Base-by-base conservation (phyloP, 2,797 vertebrate species). In the Graptemys geographica region DNA sequence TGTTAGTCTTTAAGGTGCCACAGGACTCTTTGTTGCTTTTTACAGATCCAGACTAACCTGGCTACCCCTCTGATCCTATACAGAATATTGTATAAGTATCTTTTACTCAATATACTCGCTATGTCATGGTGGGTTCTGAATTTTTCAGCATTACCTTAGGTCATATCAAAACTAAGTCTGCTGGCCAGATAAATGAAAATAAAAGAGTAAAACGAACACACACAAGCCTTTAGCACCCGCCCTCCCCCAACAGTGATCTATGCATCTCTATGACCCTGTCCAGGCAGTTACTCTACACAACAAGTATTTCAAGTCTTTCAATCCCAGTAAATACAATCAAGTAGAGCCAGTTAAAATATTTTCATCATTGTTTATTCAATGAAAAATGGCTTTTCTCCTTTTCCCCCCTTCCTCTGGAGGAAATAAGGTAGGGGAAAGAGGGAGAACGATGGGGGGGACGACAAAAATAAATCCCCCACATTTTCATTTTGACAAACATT, bases 181-280 rank as follows among this genome's bases (percentile, higher is more conserved):
- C 6, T 49, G 13, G 44, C 44, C 25, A 49, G 27, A 28, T 49
- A 47, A 47, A 78, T 28, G 25, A 78, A 49, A 28, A 49, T 49
- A 47, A 47, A 37, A 74, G 44, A 78, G 41, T 78, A 49, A 49
- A 72, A 65, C 4, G n/a, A n/a, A 65, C 33, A 41, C n/a, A 69
- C 19, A 41, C 0, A 3, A 4, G 79, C 28, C 2, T 6, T 84
- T 47, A 7, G 3, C 3, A 51, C 83, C 2, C 3, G 13, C 51
- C 51, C 44, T 44, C 44, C 51, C 37, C 57, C 37, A 4, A 3
- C 5, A 55, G 2, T 56, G 7, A 15, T 3, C 3, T n/a, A 44
- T 6, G 27, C 41, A 21, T 47, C 19, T 81, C 85, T 69, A 11
- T 86, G 11, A 79, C 65, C n/a, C 5, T 57, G 12, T 19, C 59